Percentiles rank a stretch among this genome's conserved stretches.
Evolutionary conservation across 2,888 invertebrate species (phyloP).

Genomic region (Xestia c-nigrum): DNA sequence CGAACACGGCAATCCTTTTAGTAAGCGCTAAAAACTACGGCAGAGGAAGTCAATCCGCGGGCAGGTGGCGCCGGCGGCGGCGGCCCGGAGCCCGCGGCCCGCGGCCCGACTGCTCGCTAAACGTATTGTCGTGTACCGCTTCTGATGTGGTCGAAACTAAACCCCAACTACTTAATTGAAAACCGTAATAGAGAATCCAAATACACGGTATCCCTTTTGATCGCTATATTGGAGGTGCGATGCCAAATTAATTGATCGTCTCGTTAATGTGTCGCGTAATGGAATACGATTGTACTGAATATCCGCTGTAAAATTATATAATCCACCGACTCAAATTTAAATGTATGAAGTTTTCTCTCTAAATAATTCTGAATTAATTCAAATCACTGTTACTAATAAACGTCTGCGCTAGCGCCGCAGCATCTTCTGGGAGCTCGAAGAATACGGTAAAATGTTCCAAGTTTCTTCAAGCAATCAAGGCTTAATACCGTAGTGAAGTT

Average conservation of each 20-base stretch:
- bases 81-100: slow-evolving; percentile 73
- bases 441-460: slow-evolving; percentile 90
- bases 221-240: slow-evolving; percentile 81
- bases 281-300: slow-evolving; percentile 72
- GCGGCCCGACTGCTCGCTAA: slow-evolving; percentile 78
- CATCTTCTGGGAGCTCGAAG: slow-evolving; percentile 89
- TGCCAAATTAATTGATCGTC: slow-evolving; percentile 79
- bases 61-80: slow-evolving; percentile 72
- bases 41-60: slow-evolving; percentile 83
- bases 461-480: slow-evolving; percentile 91
- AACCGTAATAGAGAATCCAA: slow-evolving; percentile 86
- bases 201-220: slow-evolving; percentile 88
- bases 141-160: slow-evolving; percentile 85
- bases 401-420: slow-evolving; percentile 86
- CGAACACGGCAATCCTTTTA: slow-evolving; percentile 90
- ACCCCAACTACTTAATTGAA: slow-evolving; percentile 89
- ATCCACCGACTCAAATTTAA: slow-evolving; percentile 61
- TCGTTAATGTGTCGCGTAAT: slow-evolving; percentile 73
- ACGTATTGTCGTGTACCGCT: slow-evolving; percentile 88
- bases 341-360: slow-evolving; percentile 69
- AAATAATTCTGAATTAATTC: slow-evolving; percentile 85
- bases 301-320: slow-evolving; percentile 56
- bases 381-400: slow-evolving; percentile 88
- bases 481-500: slow-evolving; percentile 91
- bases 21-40: slow-evolving; percentile 85